Evolutionary conservation across 1,140 invertebrate genomes (phyloP), one percentile per base, ranked within the genome.

Genomic region (Thaumatotibia leucotreta): DNA sequence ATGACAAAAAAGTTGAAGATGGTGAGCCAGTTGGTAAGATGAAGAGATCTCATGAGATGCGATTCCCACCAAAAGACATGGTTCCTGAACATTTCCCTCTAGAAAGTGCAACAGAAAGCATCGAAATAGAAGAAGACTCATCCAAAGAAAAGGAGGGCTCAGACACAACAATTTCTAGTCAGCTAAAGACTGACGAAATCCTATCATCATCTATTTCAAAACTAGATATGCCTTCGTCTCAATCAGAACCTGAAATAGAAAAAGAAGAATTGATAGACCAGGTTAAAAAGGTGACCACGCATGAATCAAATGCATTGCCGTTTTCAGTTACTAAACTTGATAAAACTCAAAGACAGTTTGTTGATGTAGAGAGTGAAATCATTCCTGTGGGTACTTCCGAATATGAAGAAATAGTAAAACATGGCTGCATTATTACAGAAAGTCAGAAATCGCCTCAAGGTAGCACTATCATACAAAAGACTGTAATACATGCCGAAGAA

Each of bases 41-140:
- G 96, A 97, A 97, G 82, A 91, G 96, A 66, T 97, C 96, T 0
- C 95, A 96, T 70, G 96, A 97, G 90, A 97, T 97, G 96, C 96
- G 96, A 69, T 97, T 97, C 83, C 95, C 95, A 79, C 95, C 96
- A 11, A 94, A 94, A 86, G 89, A 92, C 64, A 79, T 91, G 71
- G 83, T 91, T 14, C 90, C 90, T 8, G 91, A 92, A 72, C 81
- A 91, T 75, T 91, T 91, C 68, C 87, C 88, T 14, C 63, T 80
- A 27, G 86, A 86, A 73, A 77, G 75, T 33, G 69, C 78, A 17
- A 80, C 88, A 10, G 89, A 91, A 74, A 91, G 83, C 69, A 76
- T 79, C 33, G 91, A 92, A 68, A 58, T 91, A 58, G 89, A 92
- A 50, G 86, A 89, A 50, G 77, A 88, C 65, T 88, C 84, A 10